phyloP scores from a whole-genome alignment of 2,888 invertebrate genomes.

The Clivina fossor region DNA sequence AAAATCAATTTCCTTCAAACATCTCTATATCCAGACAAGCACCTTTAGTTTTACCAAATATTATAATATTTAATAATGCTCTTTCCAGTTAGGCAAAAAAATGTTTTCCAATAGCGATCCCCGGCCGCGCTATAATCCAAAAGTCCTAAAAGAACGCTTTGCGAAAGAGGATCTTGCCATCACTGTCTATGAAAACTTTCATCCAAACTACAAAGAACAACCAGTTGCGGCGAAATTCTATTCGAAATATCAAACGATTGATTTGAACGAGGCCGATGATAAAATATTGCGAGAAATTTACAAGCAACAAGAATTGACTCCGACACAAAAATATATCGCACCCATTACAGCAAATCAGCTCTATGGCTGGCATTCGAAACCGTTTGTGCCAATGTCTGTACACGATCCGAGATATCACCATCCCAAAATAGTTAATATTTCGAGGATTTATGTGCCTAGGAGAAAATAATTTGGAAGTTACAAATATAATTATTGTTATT shows the following conservation, averaged over 20 bases:
- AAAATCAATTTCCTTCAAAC: no score
- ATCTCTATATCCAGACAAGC: no score
- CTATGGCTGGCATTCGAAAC: conserved; percentile 50
- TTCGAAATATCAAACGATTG: conserved; percentile 45
- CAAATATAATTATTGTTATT: no score
- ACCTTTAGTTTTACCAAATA: no score
- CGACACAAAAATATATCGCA: conserved; percentile 46
- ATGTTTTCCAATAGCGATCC: conserved; percentile 11
- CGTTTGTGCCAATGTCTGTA: no score
- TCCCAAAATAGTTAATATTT: no score
- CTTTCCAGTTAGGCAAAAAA: background rate
- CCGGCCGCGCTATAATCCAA: conserved; percentile 3
- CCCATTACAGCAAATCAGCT: conserved; percentile 49
- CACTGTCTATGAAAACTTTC: background rate
- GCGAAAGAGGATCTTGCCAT: background rate
- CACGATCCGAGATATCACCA: no score
- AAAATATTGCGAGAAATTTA: conserved; percentile 44
- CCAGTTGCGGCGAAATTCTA: conserved; percentile 49
- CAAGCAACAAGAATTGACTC: conserved; percentile 43
- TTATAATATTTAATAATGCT: no score
- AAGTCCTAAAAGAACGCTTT: conserved; percentile 11
- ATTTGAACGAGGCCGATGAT: conserved; percentile 42
- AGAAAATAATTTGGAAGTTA: no score
- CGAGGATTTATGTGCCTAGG: no score
- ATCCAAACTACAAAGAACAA: conserved; percentile 21